Percentiles rank a stretch among this genome's conserved stretches.
Evolutionary conservation across 2,113 vertebrate species (phyloP).

Genomic region (Polypterus bichir): DNA sequence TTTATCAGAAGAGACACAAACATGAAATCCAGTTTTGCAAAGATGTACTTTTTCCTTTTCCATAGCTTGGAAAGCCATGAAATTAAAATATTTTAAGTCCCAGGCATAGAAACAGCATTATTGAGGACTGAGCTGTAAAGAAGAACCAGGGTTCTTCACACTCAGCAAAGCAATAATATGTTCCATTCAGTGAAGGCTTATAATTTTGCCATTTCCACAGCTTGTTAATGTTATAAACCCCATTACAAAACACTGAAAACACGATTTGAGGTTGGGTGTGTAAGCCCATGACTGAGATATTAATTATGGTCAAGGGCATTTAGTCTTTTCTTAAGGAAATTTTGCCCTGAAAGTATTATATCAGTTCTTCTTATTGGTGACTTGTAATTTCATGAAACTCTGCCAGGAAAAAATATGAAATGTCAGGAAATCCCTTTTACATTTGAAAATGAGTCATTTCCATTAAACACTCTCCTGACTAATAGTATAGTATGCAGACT

Average conservation of each 20-base stretch:
- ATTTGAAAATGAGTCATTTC: no score
- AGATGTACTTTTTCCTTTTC: constrained; percentile 30
- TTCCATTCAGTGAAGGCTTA: constrained; percentile 42
- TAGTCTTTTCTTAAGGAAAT: no score
- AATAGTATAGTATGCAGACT: no score
- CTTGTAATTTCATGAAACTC: no score
- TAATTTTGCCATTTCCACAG: constrained; percentile 44
- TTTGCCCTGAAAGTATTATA: no score
- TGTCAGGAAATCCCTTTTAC: no score
- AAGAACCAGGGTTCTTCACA: constrained; percentile 24
- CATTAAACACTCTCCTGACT: no score
- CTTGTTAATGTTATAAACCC: constrained; percentile 44
- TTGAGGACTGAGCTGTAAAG: constrained; percentile 35
- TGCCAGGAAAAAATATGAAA: no score
- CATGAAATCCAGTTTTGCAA: constrained; percentile 25
- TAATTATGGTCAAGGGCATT: background rate
- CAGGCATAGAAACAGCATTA: constrained; percentile 34
- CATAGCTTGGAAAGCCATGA: constrained; percentile 28
- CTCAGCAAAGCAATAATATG: constrained; percentile 37
- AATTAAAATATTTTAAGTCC: constrained; percentile 42
- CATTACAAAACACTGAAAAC: constrained; percentile 28
- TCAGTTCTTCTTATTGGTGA: no score
- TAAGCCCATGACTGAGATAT: background rate
- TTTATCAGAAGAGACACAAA: no score
- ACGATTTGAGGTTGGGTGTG: constrained; percentile 7